phyloP scores from a whole-genome alignment of 2,797 vertebrate species.

The Myotis vivesi region DNA sequence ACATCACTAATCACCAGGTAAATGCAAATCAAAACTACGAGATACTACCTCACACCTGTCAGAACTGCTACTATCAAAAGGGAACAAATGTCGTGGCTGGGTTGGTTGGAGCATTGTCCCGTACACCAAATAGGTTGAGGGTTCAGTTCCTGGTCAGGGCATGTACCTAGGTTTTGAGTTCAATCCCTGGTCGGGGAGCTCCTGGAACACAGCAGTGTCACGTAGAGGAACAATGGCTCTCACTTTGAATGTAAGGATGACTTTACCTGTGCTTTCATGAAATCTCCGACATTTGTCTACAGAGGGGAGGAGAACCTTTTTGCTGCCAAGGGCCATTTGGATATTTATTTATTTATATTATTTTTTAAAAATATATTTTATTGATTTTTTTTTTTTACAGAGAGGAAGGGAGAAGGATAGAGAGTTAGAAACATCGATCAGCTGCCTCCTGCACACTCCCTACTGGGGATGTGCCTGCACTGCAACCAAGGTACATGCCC shows the following conservation, averaged over 20 bases:
- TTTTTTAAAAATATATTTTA: no score
- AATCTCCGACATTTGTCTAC: background rate
- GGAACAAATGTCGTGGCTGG: background rate
- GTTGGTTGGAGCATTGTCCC: background rate
- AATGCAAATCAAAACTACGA: background rate
- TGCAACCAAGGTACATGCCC: no score
- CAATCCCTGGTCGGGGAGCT: background rate
- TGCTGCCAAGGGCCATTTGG: no score
- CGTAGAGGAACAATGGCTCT: fast-evolving
- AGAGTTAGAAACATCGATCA: no score
- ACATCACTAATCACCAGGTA: background rate
- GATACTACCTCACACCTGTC: background rate
- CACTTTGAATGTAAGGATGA: fast-evolving
- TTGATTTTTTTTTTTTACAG: no score
- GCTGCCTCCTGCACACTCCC: no score
- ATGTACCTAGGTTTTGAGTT: background rate
- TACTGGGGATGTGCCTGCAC: no score
- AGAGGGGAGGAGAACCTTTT: no score
- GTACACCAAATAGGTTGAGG: background rate
- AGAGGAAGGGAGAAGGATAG: no score
- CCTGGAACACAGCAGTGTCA: fast-evolving
- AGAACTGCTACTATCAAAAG: background rate
- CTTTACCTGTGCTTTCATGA: background rate
- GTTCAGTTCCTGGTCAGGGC: background rate
- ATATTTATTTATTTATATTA: no score